Evolutionary conservation across 2,888 invertebrate genomes (phyloP), one percentile per base, ranked within the genome.

Genomic region (Neuroscelio doddi): DNA sequence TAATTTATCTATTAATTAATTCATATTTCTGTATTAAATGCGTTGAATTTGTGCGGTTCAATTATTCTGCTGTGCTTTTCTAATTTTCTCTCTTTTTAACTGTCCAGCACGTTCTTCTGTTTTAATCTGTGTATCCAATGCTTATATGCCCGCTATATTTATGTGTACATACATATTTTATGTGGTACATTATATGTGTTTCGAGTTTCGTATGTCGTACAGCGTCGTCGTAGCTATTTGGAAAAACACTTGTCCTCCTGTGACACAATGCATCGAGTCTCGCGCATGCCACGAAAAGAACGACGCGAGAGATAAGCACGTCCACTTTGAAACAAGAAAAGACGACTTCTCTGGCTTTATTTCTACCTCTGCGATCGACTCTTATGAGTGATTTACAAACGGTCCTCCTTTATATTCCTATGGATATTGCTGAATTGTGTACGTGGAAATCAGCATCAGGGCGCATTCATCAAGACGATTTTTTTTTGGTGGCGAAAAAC

Each of bases 231-330:
- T 44, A 50, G 50, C 24, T 42, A 29, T 14, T 41, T 66, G 34
- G 42, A 56, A 44, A 64, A 66, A 62, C 66, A 72, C 72, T 72
- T 70, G 66, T 57, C 63, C 57, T 71, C 64, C 67, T 68, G 64
- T 64, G n/a, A n/a, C n/a, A n/a, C n/a, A n/a, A n/a, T n/a, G n/a
- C n/a, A n/a, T 36, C 44, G 64, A 65, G 64, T 63, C 59, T 64
- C 38, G 61, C 45, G 72, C 70, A 72, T 73, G 71, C 16, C 46
- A 69, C 47, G 65, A 46, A 52, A 66, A 45, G 46, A 63, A 63
- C 59, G 51, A 63, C 38, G 36, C 64, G 45, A 64, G 56, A 49
- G 62, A 62, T 47, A 65, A 67, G 49, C 45, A 39, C 52, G 14
- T 2, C 12, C 42, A 49, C 39, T 49, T 41, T 49, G 39, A 27